Evolutionary conservation across 2,797 vertebrate genomes (phyloP), one percentile per base, ranked within the genome.

Genomic region (Lophius americanus): DNA sequence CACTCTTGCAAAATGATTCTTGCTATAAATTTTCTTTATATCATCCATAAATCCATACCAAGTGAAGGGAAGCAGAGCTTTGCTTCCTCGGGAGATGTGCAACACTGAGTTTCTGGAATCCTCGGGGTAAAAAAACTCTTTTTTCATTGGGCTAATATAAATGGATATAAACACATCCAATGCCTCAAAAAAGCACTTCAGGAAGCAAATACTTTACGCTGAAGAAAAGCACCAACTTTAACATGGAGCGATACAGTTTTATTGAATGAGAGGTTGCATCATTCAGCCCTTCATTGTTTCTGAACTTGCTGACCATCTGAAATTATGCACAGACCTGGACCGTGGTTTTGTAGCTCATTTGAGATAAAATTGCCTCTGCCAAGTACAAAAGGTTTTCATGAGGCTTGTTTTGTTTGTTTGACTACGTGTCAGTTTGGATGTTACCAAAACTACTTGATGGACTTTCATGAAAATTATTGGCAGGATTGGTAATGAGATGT

Each of bases 21-120:
- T 65, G 87, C 68, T 82, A 90, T 93, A 92, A 90, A 92, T 91
- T 88, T 90, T 74, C 72, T 91, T 92, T 92, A 92, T 85, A 89
- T 66, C 41, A 1, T 62, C 82, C 73, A 87, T 92, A 93, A 93
- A 93, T 87, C 85, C 73, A 81, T 76, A 78, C 41, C 56, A 66
- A 77, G 70, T 65, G 68, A 54, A 70, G 64, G 64, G 73, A 79
- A 74, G 61, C 67, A n/a, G 50, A 23, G 69, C 14, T 71, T 51
- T 54, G 80, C 78, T 78, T 87, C 76, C 68, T 76, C 62, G 14
- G 71, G 62, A 58, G 50, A 70, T 68, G 51, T 47, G 78, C 68
- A 75, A 60, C 56, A 55, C 47, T 61, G 65, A 70, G 37, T 75
- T 79, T 82, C 67, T 73, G 69, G 76, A 89, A 87, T 82, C 68